Base-by-base conservation (phyloP, 2,888 invertebrate species). In the Torymus tubicola region DNA sequence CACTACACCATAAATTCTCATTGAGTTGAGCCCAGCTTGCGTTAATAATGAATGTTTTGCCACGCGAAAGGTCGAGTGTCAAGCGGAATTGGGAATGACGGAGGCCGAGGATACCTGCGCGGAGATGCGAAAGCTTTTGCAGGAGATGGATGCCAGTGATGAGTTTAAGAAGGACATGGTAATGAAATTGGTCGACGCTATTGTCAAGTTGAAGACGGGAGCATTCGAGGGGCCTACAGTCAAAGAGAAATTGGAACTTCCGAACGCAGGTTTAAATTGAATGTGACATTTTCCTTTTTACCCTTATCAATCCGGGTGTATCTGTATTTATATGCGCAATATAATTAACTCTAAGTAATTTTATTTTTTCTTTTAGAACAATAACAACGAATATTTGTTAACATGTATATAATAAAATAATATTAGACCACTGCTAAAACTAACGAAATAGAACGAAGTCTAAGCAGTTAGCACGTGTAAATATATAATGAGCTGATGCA, bases 11-110 rank as follows among this genome's bases (percentile, higher is more conserved):
- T 42, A 42, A 8, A 8, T 42, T 42, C 42, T 42, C 42, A 42
- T 42, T 42, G 1, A 42, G 42, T 8, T 8, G 8, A 42, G 8
- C 42, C 42, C 42, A 42, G n/a, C n/a, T n/a, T 8, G 8, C 10
- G 8, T 42, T 4, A 42, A 42, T 42, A 42, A 42, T 42, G 8
- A 42, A 42, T 42, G 42, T 42, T 42, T 42, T 42, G 42, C 42
- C 8, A 42, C 42, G 42, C 8, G 42, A 42, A 55, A 82, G 80
- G 78, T 82, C 2, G 80, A 82, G 16, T 82, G 77, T 14, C 70
- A 82, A 65, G 80, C 53, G 0, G 82, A 69, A 13, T 63, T 82
- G 8, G 80, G 80, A 1, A 16, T 74, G 21, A 12, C 55, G 65
- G 65, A 70, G 1, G 80, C 80, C 4, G 52, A 60, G 50, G 11